Conservation (phyloP, 2,797 vertebrate species). For the Coregonus suidteri region DNA sequence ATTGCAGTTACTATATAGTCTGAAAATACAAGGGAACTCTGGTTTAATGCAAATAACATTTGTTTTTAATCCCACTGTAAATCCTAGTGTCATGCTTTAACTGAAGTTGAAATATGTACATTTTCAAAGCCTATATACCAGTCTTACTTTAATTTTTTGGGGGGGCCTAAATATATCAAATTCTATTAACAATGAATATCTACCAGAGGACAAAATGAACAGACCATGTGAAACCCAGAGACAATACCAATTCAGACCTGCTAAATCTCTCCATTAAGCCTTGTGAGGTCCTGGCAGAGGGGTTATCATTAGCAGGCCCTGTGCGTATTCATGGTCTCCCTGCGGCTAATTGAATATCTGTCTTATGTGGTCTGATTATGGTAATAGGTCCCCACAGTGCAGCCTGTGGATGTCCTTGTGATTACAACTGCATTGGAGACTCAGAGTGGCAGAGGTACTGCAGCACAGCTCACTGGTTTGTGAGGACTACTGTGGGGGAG, state of each 20-base stretch:
- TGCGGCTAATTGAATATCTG: slow-evolving; percentile 67
- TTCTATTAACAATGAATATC: not conserved
- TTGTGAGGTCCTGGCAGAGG: slow-evolving; percentile 4
- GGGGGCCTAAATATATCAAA: no score
- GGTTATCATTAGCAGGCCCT: slow-evolving; percentile 12
- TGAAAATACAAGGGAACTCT: no score
- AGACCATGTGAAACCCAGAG: not conserved
- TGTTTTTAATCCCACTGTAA: not conserved
- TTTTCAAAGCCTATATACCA: not conserved
- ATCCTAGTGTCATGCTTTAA: not conserved
- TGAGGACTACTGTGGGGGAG: slow-evolving; percentile 45
- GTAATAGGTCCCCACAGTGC: slow-evolving; percentile 60
- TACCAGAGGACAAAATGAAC: not conserved
- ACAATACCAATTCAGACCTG: not conserved
- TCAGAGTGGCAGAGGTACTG: slow-evolving; percentile 39
- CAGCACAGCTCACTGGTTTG: slow-evolving; percentile 42
- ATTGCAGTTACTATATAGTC: not conserved
- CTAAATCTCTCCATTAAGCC: not conserved
- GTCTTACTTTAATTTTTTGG: not conserved
- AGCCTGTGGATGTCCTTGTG: slow-evolving; percentile 66
- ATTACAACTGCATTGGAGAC: slow-evolving; percentile 53
- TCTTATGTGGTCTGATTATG: slow-evolving; percentile 68
- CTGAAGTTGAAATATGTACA: not conserved
- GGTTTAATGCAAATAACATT: not conserved
- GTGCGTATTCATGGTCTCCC: slow-evolving; percentile 42